phyloP scores from a whole-genome alignment of 2,113 vertebrate species.

The Cavia porcellus region DNA sequence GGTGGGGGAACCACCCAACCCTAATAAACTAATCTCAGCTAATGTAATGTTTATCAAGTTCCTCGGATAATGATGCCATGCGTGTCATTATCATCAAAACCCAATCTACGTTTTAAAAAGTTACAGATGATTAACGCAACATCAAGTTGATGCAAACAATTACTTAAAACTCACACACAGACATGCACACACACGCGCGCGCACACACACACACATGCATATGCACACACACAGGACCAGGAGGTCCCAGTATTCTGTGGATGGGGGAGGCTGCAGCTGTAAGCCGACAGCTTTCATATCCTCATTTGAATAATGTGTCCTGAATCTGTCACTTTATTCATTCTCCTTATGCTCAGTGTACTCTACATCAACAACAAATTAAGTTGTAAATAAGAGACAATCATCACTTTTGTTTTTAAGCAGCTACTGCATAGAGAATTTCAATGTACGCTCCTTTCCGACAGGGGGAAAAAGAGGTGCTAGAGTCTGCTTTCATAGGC shows the following conservation, averaged over 20 bases:
- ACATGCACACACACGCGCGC: constrained; percentile 41
- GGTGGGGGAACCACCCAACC: constrained; percentile 16
- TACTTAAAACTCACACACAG: constrained; percentile 82
- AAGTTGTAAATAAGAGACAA: constrained; percentile 99
- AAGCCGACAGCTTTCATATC: constrained; percentile 94
- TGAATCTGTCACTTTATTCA: constrained; percentile 97
- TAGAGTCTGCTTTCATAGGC: constrained; percentile 89
- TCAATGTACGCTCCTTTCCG: constrained; percentile 89
- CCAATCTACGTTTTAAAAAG: constrained; percentile 86
- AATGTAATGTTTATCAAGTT: constrained; percentile 89
- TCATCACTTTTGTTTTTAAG: constrained; percentile 97
- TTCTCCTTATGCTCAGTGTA: constrained; percentile 97
- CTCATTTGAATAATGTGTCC: constrained; percentile 99
- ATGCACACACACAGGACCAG: constrained; percentile 81
- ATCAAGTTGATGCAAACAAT: constrained; percentile 90
- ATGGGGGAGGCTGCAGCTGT: constrained; percentile 94
- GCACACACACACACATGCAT: not conserved
- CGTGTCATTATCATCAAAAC: constrained; percentile 88
- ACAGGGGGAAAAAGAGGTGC: constrained; percentile 86
- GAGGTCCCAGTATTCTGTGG: constrained; percentile 94
- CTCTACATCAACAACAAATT: constrained; percentile 96
- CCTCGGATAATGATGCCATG: constrained; percentile 88
- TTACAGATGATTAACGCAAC: constrained; percentile 88
- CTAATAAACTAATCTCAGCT: constrained; percentile 87
- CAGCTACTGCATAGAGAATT: constrained; percentile 91